phyloP scores from a whole-genome alignment of 2,797 vertebrate genomes.

The Poliocrania exsul region DNA sequence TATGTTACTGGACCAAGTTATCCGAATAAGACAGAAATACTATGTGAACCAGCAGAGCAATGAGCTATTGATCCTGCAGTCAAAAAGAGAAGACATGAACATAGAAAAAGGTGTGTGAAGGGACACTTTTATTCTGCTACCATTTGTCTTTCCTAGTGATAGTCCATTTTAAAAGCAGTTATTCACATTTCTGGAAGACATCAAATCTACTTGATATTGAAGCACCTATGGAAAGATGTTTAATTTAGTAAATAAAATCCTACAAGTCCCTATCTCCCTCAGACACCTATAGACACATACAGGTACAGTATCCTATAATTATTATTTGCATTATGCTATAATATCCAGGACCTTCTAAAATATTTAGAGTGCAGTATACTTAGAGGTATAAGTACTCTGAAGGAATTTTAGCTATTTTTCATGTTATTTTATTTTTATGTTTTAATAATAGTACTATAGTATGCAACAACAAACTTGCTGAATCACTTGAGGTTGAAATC shows the following conservation, averaged over 20 bases:
- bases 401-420: not conserved
- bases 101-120: not conserved
- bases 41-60: constrained; percentile 28
- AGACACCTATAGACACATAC: not conserved
- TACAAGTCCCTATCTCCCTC: not conserved
- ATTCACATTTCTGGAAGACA: constrained; percentile 20
- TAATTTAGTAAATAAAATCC: not conserved
- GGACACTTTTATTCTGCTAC: constrained; percentile 24
- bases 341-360: not conserved
- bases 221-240: not conserved
- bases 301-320: not conserved
- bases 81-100: not conserved
- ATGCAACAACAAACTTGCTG: not conserved
- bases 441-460: not conserved
- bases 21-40: constrained; percentile 47
- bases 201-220: not conserved
- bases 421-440: not conserved
- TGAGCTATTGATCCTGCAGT: constrained; percentile 51
- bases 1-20: constrained; percentile 6
- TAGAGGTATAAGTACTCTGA: not conserved
- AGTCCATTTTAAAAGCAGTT: constrained; percentile 48
- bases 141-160: constrained; percentile 41
- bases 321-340: not conserved
- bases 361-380: not conserved
- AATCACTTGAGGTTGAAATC: not conserved